Evolutionary conservation across 1,140 invertebrate species (phyloP).

Genomic region (Thaumatotibia leucotreta): DNA sequence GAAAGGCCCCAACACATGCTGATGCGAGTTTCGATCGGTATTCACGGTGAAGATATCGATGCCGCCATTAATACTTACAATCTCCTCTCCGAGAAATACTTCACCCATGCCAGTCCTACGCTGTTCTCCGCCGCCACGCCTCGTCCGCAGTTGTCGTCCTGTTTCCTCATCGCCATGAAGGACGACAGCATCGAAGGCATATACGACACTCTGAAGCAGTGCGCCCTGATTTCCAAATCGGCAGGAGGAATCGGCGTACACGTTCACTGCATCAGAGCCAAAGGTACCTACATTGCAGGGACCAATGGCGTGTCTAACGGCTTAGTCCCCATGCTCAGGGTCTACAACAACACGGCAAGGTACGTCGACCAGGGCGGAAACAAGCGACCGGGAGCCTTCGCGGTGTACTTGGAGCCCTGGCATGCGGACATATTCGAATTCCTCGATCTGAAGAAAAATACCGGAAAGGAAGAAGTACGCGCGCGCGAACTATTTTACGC

Average conservation of each 20-base stretch:
- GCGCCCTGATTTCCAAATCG: slow-evolving; percentile 97
- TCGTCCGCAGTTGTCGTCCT: slow-evolving; percentile 95
- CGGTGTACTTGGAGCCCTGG: slow-evolving; percentile 99
- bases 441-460: slow-evolving; percentile 95
- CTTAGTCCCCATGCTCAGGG: slow-evolving; percentile 97
- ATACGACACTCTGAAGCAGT: slow-evolving; percentile 95
- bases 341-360: slow-evolving; percentile 96
- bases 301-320: slow-evolving; percentile 98
- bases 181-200: slow-evolving; percentile 99
- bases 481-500: slow-evolving; percentile 99
- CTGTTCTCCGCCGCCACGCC: slow-evolving; percentile 96
- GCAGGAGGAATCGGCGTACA: slow-evolving; percentile 98
- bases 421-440: slow-evolving; percentile 98
- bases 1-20: slow-evolving; percentile 99
- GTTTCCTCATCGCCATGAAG: slow-evolving; percentile 96
- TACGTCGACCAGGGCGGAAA: slow-evolving; percentile 99
- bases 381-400: slow-evolving; percentile 99
- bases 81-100: slow-evolving; percentile 95
- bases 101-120: slow-evolving; percentile 98
- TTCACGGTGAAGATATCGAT: slow-evolving; percentile 96
- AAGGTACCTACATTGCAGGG: slow-evolving; percentile 94
- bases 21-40: slow-evolving; percentile 98
- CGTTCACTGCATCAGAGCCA: slow-evolving; percentile 96
- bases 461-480: slow-evolving; percentile 93
- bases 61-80: slow-evolving; percentile 98